Evolutionary conservation across 2,113 vertebrate genomes (phyloP), one percentile per base, ranked within the genome.

Genomic region (Uria aalge): DNA sequence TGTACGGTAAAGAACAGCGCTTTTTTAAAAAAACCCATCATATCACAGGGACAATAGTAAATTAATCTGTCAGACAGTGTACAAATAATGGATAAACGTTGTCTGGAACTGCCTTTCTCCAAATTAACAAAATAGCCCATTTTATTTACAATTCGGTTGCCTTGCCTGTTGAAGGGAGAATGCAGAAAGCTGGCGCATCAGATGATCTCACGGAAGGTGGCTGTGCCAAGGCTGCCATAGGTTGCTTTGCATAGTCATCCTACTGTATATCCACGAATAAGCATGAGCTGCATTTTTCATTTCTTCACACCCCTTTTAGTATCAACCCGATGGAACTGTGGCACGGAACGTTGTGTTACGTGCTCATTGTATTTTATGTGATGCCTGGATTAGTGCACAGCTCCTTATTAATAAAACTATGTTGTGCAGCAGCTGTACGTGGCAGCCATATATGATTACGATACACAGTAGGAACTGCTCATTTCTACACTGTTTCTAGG

Each of bases 401-500:
- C 5, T 84, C 36, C 34, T 66, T 80, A 19, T 30, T 62, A 62
- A 79, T 47, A 59, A 86, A 95, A 93, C 48, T 50, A 29, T 89
- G 93, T 23, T 91, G 75, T 96, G 67, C 90, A 77, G 94, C 52
- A 68, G 72, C 80, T 94, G 41, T 57, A 60, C 63, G 86, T 88
- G 89, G 77, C 75, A 82, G 86, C 83, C 81, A 92, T 84, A 56
- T 57, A 92, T n/a, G 69, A 82, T 50, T 77, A 89, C 92, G 91
- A 66, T 78, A 60, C 85, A 96, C 92, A 62, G 91, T 77, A 96
- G 75, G 72, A 90, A 79, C 52, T 85, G 92, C 80, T 96, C 85
- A 90, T 95, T 96, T 97, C 97, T 97, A 68, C 88, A 81, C 60
- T 38, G 90, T 94, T 96, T 84, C 95, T 94, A 85, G 81, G 91